Evolutionary conservation across 2,113 vertebrate genomes (phyloP), one percentile per base, ranked within the genome.

Genomic region (Stomatorhinus ivindoensis): DNA sequence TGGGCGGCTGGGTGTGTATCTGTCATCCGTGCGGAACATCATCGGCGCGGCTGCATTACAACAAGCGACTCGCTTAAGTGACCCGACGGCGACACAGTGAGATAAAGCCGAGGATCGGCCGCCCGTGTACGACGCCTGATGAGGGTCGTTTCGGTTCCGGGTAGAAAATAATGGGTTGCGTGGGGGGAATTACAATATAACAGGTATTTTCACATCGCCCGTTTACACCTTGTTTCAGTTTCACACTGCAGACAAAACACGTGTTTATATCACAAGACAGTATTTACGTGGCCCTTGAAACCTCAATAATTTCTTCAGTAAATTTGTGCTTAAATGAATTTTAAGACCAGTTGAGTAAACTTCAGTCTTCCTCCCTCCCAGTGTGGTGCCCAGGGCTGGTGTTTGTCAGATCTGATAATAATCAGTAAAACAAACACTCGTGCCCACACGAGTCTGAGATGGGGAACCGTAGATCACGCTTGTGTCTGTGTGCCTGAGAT

Each of bases 361-460:
- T 31, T 31, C n/a, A 65, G 31, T 5, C 69, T 17, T 2, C 31
- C 35, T 4, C 31, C 73, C 35, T 4, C 31, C 35, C 73, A 19
- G 4, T 42, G 73, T 80, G 31, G 15, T 80, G 11, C 73, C 73
- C 73, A 42, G 3, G 8, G 35, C 8, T 31, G 61, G 61, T 76
- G 69, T 80, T 80, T 80, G 31, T 80, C 73, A 80, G 73, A 80
- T 19, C 73, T 80, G 73, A 80, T 80, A 42, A 80, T 80, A 42
- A 80, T 19, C 73, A 80, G 73, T 6, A 80, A 80, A 80, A 80
- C 15, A 80, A 65, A 69, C 4, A 80, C 31, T 35, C 31, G 4
- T 76, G 69, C 69, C 69, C 69, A 39, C 73, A 80, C 1, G n/a
- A 69, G 35, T 17, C 27, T 80, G 73, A 19, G 15, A 80, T 73